These are phyloP conservation scores for Prosopocoilus inquinatus DNA, from an alignment of 2,888 invertebrate genomes.

Conservation along the genomic window DNA sequence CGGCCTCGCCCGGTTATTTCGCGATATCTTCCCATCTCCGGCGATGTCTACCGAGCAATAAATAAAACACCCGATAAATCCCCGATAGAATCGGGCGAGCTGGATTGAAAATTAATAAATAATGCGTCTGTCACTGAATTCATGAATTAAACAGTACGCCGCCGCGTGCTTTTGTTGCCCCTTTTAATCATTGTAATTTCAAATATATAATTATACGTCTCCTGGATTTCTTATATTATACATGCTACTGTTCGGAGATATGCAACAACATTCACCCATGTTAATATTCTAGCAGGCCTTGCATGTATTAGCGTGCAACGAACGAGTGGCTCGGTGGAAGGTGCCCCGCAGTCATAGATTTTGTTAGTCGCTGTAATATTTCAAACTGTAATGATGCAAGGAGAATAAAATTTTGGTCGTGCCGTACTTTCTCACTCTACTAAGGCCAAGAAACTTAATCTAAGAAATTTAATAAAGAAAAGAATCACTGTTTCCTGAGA, in stretches of 20 bases:
- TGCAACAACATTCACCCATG: conserved; percentile 27
- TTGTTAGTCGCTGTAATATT: conserved; percentile 10
- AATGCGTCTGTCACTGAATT: conserved; percentile 34
- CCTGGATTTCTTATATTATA: conserved; percentile 49
- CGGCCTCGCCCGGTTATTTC: conserved; percentile 9
- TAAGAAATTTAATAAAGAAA: too few species aligned
- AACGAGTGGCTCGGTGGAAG: background rate
- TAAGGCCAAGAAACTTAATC: background rate
- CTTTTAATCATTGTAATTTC: conserved; percentile 51
- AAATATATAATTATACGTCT: conserved; percentile 51
- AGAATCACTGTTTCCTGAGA: too few species aligned
- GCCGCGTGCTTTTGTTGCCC: conserved; percentile 30
- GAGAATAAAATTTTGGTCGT: conserved; percentile 9
- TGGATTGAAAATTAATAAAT: conserved; percentile 27
- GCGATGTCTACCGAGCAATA: conserved; percentile 14
- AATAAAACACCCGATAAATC: conserved; percentile 22
- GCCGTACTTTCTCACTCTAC: background rate
- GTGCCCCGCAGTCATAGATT: conserved; percentile 18
- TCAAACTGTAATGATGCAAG: conserved; percentile 7
- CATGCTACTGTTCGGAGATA: conserved; percentile 49
- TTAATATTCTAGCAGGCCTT: conserved; percentile 18
- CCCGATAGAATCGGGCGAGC: conserved; percentile 19
- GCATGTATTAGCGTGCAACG: conserved; percentile 13
- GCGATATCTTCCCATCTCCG: conserved; percentile 11
- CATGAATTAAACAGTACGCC: conserved; percentile 31